phyloP scores from a whole-genome alignment of 2,888 invertebrate genomes.

The Nysson spinosus region DNA sequence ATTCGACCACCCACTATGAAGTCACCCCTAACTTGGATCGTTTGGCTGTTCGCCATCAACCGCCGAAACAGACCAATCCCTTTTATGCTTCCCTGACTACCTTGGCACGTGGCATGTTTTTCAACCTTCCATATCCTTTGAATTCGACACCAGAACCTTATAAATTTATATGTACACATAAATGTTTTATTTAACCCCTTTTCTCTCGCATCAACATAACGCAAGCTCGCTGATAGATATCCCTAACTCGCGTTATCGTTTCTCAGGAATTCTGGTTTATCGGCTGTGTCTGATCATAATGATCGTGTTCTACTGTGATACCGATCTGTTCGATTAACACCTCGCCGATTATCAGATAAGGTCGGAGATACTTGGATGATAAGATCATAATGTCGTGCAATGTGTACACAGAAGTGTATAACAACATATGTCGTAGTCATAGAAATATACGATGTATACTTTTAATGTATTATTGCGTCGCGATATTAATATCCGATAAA shows the following conservation, averaged over 20 bases:
- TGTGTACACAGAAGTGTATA: not conserved
- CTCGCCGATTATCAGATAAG: too few species aligned
- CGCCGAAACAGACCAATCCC: slow-evolving; percentile 37
- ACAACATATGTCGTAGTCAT: too few species aligned
- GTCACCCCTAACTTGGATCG: not conserved
- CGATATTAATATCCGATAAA: too few species aligned
- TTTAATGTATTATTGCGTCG: too few species aligned
- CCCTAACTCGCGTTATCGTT: not conserved
- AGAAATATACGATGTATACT: too few species aligned
- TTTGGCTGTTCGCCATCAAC: slow-evolving; percentile 44
- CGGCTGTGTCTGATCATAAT: slow-evolving; percentile 21
- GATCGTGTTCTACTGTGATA: slow-evolving; percentile 46
- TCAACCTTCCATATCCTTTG: too few species aligned
- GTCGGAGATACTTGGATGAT: too few species aligned
- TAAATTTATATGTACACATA: too few species aligned
- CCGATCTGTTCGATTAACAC: slow-evolving; percentile 66
- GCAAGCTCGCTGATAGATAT: not conserved
- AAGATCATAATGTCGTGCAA: slow-evolving; percentile 19
- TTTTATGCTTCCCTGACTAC: slow-evolving; percentile 31
- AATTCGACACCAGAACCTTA: too few species aligned
- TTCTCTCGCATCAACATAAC: too few species aligned
- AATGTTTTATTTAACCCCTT: too few species aligned
- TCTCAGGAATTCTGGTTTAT: slow-evolving; percentile 6
- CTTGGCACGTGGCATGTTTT: slow-evolving; percentile 29
- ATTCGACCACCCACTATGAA: slow-evolving; percentile 36